phyloP scores from a whole-genome alignment of 1,140 invertebrate genomes.

The Drosophila pseudoobscura region DNA sequence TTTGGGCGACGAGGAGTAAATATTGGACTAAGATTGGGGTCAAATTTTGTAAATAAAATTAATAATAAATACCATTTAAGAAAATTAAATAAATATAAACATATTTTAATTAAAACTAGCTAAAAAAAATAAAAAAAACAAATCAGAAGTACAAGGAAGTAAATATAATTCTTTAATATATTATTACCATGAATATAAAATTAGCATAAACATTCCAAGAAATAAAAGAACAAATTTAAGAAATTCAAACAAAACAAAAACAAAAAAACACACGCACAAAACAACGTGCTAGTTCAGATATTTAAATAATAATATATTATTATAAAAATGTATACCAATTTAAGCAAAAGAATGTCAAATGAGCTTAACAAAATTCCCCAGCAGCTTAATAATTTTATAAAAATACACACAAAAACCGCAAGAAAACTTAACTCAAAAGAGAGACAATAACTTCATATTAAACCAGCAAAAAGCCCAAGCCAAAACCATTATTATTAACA shows the following conservation, averaged over 20 bases:
- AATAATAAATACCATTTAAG: too few relatives aligned
- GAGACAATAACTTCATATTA: slow-evolving; percentile 59
- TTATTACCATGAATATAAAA: too few relatives aligned
- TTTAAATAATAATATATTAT: background rate
- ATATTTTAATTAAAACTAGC: slow-evolving; percentile 6
- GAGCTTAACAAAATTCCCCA: slow-evolving; percentile 26
- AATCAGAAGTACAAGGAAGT: too few relatives aligned
- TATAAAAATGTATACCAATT: background rate
- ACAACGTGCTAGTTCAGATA: too few relatives aligned
- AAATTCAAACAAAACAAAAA: background rate
- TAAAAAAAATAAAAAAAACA: background rate
- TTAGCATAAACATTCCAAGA: too few relatives aligned
- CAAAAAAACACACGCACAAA: too few relatives aligned
- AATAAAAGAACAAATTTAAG: background rate
- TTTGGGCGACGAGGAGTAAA: background rate
- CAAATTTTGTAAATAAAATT: too few relatives aligned
- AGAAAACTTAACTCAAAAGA: slow-evolving; percentile 10
- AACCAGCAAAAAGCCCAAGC: slow-evolving; percentile 33
- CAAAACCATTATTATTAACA: slow-evolving; percentile 24
- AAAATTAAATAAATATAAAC: background rate
- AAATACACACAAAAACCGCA: slow-evolving; percentile 5
- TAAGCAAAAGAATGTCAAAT: slow-evolving; percentile 25
- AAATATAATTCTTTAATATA: too few relatives aligned
- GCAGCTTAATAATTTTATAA: slow-evolving; percentile 17
- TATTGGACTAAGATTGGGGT: too few relatives aligned